Base-by-base conservation (phyloP, 2,113 vertebrate genomes). In the Albula glossodonta region DNA sequence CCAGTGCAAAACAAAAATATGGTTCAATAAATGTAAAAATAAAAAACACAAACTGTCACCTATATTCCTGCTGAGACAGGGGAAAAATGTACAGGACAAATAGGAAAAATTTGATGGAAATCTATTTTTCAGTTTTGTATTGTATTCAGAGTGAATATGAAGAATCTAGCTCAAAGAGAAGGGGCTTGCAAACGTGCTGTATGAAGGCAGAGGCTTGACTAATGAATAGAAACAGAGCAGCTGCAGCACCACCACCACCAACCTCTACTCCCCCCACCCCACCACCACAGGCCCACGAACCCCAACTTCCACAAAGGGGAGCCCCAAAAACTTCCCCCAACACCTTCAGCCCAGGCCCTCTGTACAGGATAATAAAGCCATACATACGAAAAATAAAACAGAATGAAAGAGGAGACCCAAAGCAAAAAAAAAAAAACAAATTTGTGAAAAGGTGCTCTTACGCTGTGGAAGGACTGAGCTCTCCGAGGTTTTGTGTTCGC, bases 401-500 rank as follows among this genome's bases (percentile, higher is more conserved):
- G 22, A 81, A 53, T 22, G 2, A 25, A 51, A 51, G 19, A 10
- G 11, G 51, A 60, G 25, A 56, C 70, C 22, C 84, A 81, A 88
- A 51, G 86, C 88, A 88, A 87, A 87, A 83, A 84, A 79, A 15
- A 74, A 57, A 84, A 31, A 49, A 52, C n/a, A 78, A 56, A 87
- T 48, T 19, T 83, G 84, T 87, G 63, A 87, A 50, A 89, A 82
- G 70, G 83, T 74, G 50, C 15, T 93, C 96, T 96, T 96, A 96
- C 96, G 78, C 91, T 95, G 86, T 92, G 90, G 86, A 87, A 13
- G 87, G 94, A 93, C 82, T 92, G 91, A 89, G 90, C 89, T 91
- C 93, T 93, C 92, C 86, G 85, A 84, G 88, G 92, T 86, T 92
- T 90, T 90, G 84, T 12, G 81, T 92, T 7, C 83, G 90, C 77